A percentile compares a stretch with the other conserved stretches of the same genome.
These are phyloP conservation scores for Sisyra nigra DNA, from an alignment of 2,888 invertebrate species.

Conservation along the genomic window DNA sequence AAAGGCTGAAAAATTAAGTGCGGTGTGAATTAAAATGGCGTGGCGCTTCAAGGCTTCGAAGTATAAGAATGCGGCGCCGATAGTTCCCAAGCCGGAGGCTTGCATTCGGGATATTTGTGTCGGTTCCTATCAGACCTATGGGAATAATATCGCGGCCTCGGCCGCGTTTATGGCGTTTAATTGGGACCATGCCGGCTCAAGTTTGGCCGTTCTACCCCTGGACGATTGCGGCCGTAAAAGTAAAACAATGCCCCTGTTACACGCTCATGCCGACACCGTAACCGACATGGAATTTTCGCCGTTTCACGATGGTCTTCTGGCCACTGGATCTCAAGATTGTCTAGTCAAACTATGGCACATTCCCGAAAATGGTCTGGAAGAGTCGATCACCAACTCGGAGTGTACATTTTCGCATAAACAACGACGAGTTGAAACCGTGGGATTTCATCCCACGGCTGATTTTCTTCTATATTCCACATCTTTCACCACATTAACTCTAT, in stretches of 20 bases:
- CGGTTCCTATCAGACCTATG: slow-evolving; percentile 85
- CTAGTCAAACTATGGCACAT: slow-evolving; percentile 84
- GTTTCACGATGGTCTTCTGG: slow-evolving; percentile 81
- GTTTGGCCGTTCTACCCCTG: slow-evolving; percentile 74
- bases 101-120: slow-evolving; percentile 76
- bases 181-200: slow-evolving; percentile 83
- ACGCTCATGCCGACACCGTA: slow-evolving; percentile 79
- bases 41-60: slow-evolving; percentile 96
- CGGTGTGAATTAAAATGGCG: slow-evolving; percentile 46
- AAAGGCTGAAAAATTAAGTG: too few relatives aligned
- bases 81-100: slow-evolving; percentile 87
- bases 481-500: slow-evolving; percentile 63
- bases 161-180: slow-evolving; percentile 91
- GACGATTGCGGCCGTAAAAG: slow-evolving; percentile 81
- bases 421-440: slow-evolving; percentile 72
- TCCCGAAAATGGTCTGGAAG: slow-evolving; percentile 62
- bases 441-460: slow-evolving; percentile 84
- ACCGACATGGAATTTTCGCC: slow-evolving; percentile 93
- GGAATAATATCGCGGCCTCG: slow-evolving; percentile 88
- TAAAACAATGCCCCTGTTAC: slow-evolving; percentile 72
- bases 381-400: slow-evolving; percentile 60
- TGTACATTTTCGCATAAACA: slow-evolving; percentile 71
- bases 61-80: slow-evolving; percentile 95
- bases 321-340: slow-evolving; percentile 82
- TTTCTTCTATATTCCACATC: slow-evolving; percentile 77